Conservation (phyloP, 2,113 vertebrate species). For the Calidris pugnax region DNA sequence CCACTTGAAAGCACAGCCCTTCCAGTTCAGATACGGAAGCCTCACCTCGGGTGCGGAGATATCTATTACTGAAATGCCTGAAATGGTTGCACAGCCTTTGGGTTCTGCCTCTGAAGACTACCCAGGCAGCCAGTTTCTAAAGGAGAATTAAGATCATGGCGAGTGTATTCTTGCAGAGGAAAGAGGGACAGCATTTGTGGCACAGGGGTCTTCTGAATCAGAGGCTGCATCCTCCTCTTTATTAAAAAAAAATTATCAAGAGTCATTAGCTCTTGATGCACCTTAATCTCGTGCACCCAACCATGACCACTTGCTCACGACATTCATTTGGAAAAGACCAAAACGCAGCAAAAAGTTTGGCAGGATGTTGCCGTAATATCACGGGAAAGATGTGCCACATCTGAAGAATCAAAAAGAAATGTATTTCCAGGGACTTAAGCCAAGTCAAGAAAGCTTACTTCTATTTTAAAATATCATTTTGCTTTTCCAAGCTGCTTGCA, state of each 20-base stretch:
- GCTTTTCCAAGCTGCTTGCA: not conserved
- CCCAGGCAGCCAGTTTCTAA: too few species aligned
- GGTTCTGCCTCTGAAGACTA: not conserved
- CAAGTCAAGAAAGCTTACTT: slow-evolving; percentile 8
- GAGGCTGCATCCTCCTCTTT: not conserved
- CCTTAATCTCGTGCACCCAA: not conserved
- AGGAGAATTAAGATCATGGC: not conserved
- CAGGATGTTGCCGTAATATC: not conserved
- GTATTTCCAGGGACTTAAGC: slow-evolving; percentile 1
- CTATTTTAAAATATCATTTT: slow-evolving; percentile 10
- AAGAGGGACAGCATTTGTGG: not conserved
- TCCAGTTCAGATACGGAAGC: not conserved
- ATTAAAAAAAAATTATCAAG: not conserved
- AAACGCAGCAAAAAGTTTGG: not conserved
- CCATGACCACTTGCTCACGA: not conserved
- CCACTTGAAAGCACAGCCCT: not conserved
- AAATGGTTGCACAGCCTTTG: not conserved
- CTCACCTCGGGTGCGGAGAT: not conserved
- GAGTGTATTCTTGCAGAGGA: rapidly evolving
- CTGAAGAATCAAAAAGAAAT: not conserved
- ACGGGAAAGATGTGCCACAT: not conserved
- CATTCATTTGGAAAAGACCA: not conserved
- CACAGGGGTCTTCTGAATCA: not conserved
- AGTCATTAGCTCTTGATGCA: not conserved
- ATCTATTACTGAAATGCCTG: not conserved